phyloP scores from a whole-genome alignment of 2,888 invertebrate species.

The Tenthredo amoena region DNA sequence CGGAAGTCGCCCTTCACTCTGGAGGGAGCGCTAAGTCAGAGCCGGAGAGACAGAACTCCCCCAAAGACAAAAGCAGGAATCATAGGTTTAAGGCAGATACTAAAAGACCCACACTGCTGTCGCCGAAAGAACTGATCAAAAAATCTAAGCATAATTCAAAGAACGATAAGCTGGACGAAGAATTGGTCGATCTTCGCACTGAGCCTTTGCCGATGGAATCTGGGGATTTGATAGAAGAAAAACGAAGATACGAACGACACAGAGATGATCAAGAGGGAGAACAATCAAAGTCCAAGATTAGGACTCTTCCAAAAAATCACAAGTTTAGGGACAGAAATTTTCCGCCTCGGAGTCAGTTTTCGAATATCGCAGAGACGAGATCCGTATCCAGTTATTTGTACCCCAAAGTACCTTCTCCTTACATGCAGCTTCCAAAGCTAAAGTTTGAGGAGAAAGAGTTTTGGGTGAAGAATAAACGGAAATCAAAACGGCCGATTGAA shows the following conservation, averaged over 20 bases:
- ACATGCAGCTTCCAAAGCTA: constrained; percentile 60
- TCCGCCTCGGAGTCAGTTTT: not conserved
- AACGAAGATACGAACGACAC: not conserved
- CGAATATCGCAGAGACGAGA: not conserved
- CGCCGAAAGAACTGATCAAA: not conserved
- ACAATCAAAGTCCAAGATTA: not conserved
- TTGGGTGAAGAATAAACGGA: constrained; percentile 56
- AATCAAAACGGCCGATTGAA: constrained; percentile 53
- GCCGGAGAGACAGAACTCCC: not conserved
- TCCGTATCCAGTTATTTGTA: constrained; percentile 15
- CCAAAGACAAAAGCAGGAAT: not conserved
- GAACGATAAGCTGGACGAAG: not conserved
- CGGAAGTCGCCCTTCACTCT: constrained; percentile 18
- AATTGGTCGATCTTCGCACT: not conserved
- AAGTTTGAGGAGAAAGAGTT: constrained; percentile 53
- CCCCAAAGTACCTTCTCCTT: constrained; percentile 56
- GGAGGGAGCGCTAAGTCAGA: not conserved
- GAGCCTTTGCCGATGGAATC: not conserved
- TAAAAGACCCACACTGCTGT: not conserved
- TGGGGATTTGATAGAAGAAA: not conserved
- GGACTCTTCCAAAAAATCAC: not conserved
- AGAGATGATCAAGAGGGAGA: not conserved
- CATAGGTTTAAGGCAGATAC: not conserved
- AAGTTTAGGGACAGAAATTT: not conserved
- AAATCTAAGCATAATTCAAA: not conserved